These are phyloP conservation scores for Ophraella communa DNA, from an alignment of 2,888 invertebrate species.

Conservation along the genomic window DNA sequence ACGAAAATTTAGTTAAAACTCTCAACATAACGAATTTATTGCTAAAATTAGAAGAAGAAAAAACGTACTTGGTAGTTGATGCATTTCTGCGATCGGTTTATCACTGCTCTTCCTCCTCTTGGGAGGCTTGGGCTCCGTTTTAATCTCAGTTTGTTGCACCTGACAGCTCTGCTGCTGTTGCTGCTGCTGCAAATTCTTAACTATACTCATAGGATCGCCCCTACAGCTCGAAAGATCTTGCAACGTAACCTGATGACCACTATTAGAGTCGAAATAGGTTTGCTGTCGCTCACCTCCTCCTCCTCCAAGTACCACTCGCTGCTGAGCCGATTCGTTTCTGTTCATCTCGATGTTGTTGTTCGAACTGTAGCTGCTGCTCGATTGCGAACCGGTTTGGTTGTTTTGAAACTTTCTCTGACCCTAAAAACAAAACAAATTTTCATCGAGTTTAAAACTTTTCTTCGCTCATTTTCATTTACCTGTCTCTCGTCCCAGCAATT, in stretches of 20 bases:
- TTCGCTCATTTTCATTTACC: constrained; percentile 12
- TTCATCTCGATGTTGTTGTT: constrained; percentile 55
- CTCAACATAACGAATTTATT: not conserved
- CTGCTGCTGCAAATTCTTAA: constrained; percentile 68
- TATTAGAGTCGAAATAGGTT: constrained; percentile 70
- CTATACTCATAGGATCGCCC: constrained; percentile 79
- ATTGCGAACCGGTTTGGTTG: constrained; percentile 55
- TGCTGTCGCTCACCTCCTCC: constrained; percentile 66
- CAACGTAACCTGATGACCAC: constrained; percentile 65
- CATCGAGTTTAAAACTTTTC: too few species aligned
- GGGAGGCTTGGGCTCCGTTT: constrained; percentile 56
- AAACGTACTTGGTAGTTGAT: constrained; percentile 40
- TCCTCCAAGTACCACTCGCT: constrained; percentile 57
- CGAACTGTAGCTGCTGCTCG: constrained; percentile 59
- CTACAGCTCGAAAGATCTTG: constrained; percentile 77
- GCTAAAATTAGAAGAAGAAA: not conserved
- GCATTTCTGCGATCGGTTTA: constrained; percentile 58
- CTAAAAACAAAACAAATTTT: constrained; percentile 2
- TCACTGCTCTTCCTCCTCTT: constrained; percentile 68
- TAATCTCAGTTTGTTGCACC: constrained; percentile 53
- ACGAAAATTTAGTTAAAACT: too few species aligned
- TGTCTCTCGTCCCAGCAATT: constrained; percentile 68
- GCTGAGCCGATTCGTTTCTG: constrained; percentile 37
- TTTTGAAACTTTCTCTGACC: constrained; percentile 61
- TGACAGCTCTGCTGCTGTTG: constrained; percentile 51